Base-by-base conservation (phyloP, 2,888 invertebrate genomes). In the Euproctis similis region DNA sequence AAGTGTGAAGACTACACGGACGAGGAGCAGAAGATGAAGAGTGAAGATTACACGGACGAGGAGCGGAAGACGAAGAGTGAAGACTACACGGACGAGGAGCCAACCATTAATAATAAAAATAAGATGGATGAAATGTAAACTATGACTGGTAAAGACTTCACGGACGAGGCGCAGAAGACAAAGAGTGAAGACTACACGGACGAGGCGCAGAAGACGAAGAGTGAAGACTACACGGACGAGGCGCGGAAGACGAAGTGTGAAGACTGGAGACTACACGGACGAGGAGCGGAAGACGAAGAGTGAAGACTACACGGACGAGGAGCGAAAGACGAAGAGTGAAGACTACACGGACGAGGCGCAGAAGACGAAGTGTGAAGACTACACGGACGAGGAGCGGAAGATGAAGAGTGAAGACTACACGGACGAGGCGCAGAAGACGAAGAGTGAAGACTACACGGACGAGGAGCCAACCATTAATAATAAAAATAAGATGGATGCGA, bases 351-450 rank as follows among this genome's bases (percentile, higher is more conserved):
- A 30, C 27, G 11, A 27, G 18, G 27, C 9, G 23, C 4, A 22
- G 21, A 32, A 24, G 6, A 1, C 13, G 24, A 34, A 26, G 8
- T 1, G 19, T 8, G 14, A 26, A 20, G n/a, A 32, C 24, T 4
- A 22, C 16, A 20, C 12, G 19, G 28, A 19, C n/a, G 31, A 28
- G 13, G 28, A 8, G 14, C 3, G 4, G 8, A 13, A 18, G 19
- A 24, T 18, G 22, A 31, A 26, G 24, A 28, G n/a, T n/a, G n/a
- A n/a, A n/a, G n/a, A n/a, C 19, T 8, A 24, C 26, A 26, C 22
- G 17, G 26, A 30, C 22, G 26, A 28, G 26, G 30, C 16, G 31
- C 8, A 16, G 31, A 41, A 42, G 34, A 38, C 34, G 28, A 31
- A 35, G 30, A 36, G n/a, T n/a, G n/a, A n/a, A 36, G 37, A 43